Percentiles rank a stretch among this genome's conserved stretches.
Evolutionary conservation across 2,797 vertebrate species (phyloP).

Genomic region (Coreius guichenoti): DNA sequence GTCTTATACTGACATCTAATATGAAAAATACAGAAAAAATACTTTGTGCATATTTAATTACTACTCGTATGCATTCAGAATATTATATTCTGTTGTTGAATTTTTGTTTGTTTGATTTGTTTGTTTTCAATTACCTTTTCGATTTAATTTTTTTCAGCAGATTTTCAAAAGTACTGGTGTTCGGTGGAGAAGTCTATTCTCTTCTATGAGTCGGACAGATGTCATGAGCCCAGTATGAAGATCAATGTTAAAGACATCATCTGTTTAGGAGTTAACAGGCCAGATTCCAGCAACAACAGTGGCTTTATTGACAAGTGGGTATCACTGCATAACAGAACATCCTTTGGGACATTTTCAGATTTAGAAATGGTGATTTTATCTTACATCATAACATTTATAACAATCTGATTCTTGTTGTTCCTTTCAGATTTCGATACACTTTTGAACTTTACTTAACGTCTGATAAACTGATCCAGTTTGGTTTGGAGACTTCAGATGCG

Average conservation of each 20-base stretch:
- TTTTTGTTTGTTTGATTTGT: neutral
- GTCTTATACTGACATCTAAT: neutral
- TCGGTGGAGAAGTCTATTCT: constrained; percentile 83
- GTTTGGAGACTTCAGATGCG: constrained; percentile 82
- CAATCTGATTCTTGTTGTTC: neutral
- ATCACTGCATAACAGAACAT: neutral
- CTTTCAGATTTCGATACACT: constrained; percentile 88
- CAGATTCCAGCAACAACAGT: constrained; percentile 69
- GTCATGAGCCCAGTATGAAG: constrained; percentile 81
- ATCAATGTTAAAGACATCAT: constrained; percentile 86
- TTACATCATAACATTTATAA: neutral
- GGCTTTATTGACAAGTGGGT: constrained; percentile 80
- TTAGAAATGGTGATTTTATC: neutral
- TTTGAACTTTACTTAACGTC: constrained; percentile 89
- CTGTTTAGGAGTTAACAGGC: constrained; percentile 86
- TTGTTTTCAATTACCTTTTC: neutral
- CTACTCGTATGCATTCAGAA: neutral
- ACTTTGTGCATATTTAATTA: neutral
- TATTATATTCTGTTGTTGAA: neutral
- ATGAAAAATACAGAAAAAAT: neutral
- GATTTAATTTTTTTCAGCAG: constrained; percentile 66
- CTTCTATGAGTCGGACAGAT: constrained; percentile 85
- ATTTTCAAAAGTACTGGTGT: constrained; percentile 89
- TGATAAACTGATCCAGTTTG: constrained; percentile 90
- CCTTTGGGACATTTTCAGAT: neutral